Conservation (phyloP, 2,888 invertebrate genomes). For the Charanyca ferruginea region DNA sequence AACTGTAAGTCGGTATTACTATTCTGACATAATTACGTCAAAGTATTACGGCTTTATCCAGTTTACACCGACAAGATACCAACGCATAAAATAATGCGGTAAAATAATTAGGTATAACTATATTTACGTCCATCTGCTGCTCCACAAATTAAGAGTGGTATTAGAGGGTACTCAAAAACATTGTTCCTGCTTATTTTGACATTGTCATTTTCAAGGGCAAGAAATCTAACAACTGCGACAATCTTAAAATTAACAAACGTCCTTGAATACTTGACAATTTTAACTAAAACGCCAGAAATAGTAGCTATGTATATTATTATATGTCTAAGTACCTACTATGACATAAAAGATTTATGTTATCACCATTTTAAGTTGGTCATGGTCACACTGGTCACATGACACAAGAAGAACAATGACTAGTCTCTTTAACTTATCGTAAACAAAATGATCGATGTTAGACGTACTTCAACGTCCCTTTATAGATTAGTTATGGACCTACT, state of each 20-base stretch:
- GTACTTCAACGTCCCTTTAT: slow-evolving; percentile 27
- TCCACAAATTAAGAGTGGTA: not conserved
- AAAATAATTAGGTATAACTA: not conserved
- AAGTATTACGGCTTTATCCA: not conserved
- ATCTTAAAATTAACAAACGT: not conserved
- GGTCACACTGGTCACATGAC: too few relatives aligned
- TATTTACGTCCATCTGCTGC: not conserved
- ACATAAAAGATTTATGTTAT: too few relatives aligned
- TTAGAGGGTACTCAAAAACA: not conserved
- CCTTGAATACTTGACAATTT: too few relatives aligned
- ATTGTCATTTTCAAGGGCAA: slow-evolving; percentile 4
- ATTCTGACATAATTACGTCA: not conserved
- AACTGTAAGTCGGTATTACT: not conserved
- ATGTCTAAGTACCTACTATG: too few relatives aligned
- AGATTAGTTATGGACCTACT: slow-evolving; percentile 12
- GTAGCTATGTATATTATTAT: too few relatives aligned
- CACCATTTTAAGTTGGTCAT: too few relatives aligned
- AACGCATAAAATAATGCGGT: not conserved
- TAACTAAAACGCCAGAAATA: too few relatives aligned
- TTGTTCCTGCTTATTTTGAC: not conserved
- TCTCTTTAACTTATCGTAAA: slow-evolving; percentile 7
- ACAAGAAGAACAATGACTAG: slow-evolving; percentile 2
- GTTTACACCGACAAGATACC: not conserved
- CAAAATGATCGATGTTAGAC: slow-evolving; percentile 18
- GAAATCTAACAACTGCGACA: not conserved